These are phyloP conservation scores for Artibeus lituratus DNA, from an alignment of 2,797 vertebrate species.

Conservation along the genomic window DNA sequence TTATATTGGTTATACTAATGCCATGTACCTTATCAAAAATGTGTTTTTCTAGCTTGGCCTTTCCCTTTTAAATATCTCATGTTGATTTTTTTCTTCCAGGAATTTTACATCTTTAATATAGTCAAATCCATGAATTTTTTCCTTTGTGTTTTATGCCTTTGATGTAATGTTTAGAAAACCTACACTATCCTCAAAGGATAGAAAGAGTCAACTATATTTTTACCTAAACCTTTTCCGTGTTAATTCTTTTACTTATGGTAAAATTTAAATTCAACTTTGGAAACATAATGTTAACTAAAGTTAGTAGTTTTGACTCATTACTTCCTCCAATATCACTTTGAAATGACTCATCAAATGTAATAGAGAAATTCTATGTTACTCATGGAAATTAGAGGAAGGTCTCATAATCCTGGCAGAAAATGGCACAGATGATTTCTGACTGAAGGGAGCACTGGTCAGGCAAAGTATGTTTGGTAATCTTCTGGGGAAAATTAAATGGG, in stretches of 20 bases:
- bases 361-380: not conserved
- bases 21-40: not conserved
- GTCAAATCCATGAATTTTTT: not conserved
- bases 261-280: not conserved
- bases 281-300: not conserved
- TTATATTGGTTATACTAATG: not conserved
- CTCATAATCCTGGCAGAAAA: not conserved
- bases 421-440: not conserved
- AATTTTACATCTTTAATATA: conserved; percentile 27
- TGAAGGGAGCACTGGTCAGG: not conserved
- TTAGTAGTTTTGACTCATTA: conserved; percentile 3
- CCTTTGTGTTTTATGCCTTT: not conserved
- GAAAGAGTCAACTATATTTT: not conserved
- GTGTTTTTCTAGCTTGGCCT: not conserved
- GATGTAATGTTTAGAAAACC: not conserved
- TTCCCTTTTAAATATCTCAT: not conserved
- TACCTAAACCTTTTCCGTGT: not conserved
- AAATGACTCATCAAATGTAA: conserved; percentile 16
- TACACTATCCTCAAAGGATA: not conserved
- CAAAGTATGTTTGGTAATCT: not conserved
- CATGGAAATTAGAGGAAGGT: not conserved
- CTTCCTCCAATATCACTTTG: not conserved
- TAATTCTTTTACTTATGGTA: not conserved
- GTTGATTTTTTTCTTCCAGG: conserved; percentile 1
- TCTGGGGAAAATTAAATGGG: not conserved